Percentiles rank a stretch among this genome's conserved stretches.
phyloP scores from a whole-genome alignment of 2,797 vertebrate species.

The Brachyalestes nurse region DNA sequence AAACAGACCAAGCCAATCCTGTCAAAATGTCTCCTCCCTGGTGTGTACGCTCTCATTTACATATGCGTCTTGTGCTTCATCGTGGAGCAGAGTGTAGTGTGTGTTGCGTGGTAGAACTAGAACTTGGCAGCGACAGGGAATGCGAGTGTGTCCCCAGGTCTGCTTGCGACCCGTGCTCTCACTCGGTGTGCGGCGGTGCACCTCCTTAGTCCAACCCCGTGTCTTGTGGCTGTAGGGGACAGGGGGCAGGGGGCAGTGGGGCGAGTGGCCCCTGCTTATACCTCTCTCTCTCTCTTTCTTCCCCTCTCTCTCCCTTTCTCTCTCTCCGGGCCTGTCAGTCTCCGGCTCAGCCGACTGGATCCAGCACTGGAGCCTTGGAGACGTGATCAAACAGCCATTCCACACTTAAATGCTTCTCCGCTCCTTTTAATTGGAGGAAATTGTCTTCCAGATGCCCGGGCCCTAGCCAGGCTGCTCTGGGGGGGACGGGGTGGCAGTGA shows the following conservation, averaged over 20 bases:
- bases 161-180: constrained; percentile 9
- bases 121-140: constrained; percentile 51
- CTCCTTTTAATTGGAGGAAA: constrained; percentile 79
- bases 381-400: constrained; percentile 67
- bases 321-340: constrained; percentile 63
- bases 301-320: constrained; percentile 46
- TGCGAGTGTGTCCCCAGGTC: constrained; percentile 43
- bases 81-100: constrained; percentile 32
- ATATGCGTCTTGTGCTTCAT: constrained; percentile 58
- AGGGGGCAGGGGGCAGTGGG: constrained; percentile 39
- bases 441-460: constrained; percentile 78
- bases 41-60: constrained; percentile 61
- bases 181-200: constrained; percentile 37
- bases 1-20: constrained; percentile 62
- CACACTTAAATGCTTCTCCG: constrained; percentile 70
- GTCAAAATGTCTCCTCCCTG: constrained; percentile 64
- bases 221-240: constrained; percentile 36
- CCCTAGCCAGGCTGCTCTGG: constrained; percentile 57
- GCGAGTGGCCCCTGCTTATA: constrained; percentile 17
- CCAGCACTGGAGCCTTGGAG: constrained; percentile 64
- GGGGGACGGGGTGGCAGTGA: constrained; percentile 54
- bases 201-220: constrained; percentile 24
- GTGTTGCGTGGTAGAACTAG: constrained; percentile 44
- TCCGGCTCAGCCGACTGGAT: constrained; percentile 72
- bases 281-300: constrained; percentile 12